Conservation (phyloP, 2,888 invertebrate species). For the Torymus auratus region DNA sequence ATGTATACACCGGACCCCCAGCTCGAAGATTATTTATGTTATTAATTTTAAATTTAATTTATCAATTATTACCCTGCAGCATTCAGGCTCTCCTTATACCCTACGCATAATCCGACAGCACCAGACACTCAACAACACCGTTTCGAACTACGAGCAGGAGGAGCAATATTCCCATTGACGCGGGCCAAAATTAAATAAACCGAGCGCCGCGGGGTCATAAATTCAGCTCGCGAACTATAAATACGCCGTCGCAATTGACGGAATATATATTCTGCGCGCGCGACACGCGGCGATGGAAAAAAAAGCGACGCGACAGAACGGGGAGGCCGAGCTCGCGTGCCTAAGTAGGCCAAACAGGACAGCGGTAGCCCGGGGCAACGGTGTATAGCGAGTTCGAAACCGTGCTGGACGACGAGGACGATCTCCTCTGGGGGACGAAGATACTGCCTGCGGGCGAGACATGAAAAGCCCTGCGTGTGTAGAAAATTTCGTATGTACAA, state of each 20-base stretch:
- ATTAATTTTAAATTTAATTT: too few relatives aligned
- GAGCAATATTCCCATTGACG: too few relatives aligned
- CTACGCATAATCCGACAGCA: too few relatives aligned
- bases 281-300: conserved; percentile 18
- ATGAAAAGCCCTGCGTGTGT: not conserved
- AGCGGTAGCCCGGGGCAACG: conserved; percentile 54
- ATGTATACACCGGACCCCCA: too few relatives aligned
- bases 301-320: conserved; percentile 1
- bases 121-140: too few relatives aligned
- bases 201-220: not conserved
- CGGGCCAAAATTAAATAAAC: not conserved
- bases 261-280: too few relatives aligned
- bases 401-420: conserved; percentile 54
- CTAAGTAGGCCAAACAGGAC: conserved; percentile 60
- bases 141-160: too few relatives aligned
- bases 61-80: too few relatives aligned
- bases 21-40: too few relatives aligned
- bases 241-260: not conserved
- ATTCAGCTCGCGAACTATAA: conserved; percentile 16
- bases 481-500: conserved; percentile 4
- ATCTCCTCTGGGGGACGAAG: not conserved
- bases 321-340: conserved; percentile 46
- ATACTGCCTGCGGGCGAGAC: too few relatives aligned
- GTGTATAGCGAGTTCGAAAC: conserved; percentile 43
- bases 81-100: too few relatives aligned